These are phyloP conservation scores for Ophiodon elongatus DNA, from an alignment of 2,113 vertebrate genomes.

Conservation along the genomic window DNA sequence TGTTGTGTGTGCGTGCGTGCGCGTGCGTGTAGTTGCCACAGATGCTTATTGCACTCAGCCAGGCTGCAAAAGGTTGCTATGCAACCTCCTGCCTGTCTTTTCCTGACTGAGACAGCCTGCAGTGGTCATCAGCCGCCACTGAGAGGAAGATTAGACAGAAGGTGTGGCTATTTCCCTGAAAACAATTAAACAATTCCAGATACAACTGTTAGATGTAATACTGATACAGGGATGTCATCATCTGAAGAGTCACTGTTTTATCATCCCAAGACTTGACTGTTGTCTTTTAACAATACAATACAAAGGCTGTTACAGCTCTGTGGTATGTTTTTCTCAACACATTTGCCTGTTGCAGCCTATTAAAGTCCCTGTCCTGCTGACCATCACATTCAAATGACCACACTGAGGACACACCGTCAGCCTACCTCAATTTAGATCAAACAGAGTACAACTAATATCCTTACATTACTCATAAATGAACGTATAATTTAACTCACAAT, in stretches of 20 bases:
- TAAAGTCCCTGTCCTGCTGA: neutral
- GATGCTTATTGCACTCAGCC: constrained; percentile 51
- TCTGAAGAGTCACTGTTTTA: neutral
- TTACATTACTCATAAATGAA: neutral
- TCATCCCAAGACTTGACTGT: neutral
- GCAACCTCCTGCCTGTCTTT: constrained; percentile 65
- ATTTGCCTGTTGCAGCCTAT: neutral
- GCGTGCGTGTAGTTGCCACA: constrained; percentile 42
- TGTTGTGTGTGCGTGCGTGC: constrained; percentile 21
- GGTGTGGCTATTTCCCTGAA: constrained; percentile 24
- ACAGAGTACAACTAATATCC: neutral
- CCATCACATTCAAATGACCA: constrained; percentile 47
- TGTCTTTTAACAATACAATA: neutral
- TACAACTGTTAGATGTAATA: neutral
- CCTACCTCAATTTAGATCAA: neutral
- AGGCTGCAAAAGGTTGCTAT: constrained; percentile 69
- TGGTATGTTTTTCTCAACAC: neutral
- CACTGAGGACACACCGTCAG: neutral
- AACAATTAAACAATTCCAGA: neutral
- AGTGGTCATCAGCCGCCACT: constrained; percentile 17
- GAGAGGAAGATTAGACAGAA: constrained; percentile 7
- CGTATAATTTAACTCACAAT: neutral
- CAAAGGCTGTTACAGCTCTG: neutral
- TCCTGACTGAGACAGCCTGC: constrained; percentile 20
- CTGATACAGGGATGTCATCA: neutral